Evolutionary conservation across 2,888 invertebrate species (phyloP).

Genomic region (Lithodes maja): DNA sequence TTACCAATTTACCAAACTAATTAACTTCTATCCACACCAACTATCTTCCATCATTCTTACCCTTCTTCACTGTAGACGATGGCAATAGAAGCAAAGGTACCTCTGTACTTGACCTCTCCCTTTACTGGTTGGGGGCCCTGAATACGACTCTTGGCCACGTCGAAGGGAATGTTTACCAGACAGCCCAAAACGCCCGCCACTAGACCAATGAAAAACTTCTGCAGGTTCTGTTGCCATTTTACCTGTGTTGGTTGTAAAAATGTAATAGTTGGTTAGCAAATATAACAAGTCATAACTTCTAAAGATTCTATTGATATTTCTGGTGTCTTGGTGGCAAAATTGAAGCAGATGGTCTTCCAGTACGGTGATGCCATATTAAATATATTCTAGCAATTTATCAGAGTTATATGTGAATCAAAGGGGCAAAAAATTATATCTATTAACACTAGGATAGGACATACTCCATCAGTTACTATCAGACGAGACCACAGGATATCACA

Average conservation of each 20-base stretch:
- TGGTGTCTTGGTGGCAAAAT: background rate
- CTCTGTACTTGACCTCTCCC: slow-evolving; percentile 85
- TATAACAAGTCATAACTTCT: too few relatives aligned
- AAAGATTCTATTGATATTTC: background rate
- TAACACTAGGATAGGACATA: too few relatives aligned
- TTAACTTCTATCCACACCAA: too few relatives aligned
- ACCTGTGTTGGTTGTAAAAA: slow-evolving; percentile 32
- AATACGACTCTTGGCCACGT: slow-evolving; percentile 96
- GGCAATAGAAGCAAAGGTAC: slow-evolving; percentile 83
- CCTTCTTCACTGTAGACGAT: slow-evolving; percentile 92
- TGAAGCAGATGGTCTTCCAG: background rate
- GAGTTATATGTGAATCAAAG: too few relatives aligned
- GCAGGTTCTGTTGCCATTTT: slow-evolving; percentile 68
- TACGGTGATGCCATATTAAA: too few relatives aligned
- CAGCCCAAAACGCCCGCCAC: slow-evolving; percentile 91
- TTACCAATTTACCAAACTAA: too few relatives aligned
- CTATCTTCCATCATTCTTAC: slow-evolving; percentile 76
- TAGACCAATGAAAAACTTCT: slow-evolving; percentile 88
- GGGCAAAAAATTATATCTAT: too few relatives aligned
- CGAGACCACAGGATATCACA: too few relatives aligned
- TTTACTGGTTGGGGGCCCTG: slow-evolving; percentile 90
- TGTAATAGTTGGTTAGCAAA: too few relatives aligned
- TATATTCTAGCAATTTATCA: too few relatives aligned
- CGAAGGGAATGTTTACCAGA: slow-evolving; percentile 93
- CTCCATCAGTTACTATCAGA: too few relatives aligned